phyloP scores from a whole-genome alignment of 2,888 invertebrate genomes.

The Leptinotarsa haldemani region DNA sequence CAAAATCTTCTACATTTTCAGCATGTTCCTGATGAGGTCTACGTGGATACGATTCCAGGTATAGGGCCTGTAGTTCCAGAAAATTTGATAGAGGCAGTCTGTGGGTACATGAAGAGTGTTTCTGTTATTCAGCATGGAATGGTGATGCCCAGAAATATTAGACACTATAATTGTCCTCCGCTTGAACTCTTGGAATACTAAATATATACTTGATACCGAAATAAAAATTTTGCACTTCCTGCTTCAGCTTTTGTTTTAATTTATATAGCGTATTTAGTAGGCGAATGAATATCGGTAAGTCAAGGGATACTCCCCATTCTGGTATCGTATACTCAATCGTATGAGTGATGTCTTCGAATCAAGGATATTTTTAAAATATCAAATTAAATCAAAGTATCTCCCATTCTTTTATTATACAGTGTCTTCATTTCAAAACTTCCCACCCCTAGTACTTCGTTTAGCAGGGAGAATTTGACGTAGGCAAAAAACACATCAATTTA shows the following conservation, averaged over 20 bases:
- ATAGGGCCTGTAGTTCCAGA: conserved; percentile 71
- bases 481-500: no score
- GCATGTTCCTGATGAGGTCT: conserved; percentile 56
- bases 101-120: conserved; percentile 68
- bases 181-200: conserved; percentile 66
- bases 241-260: background rate
- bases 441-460: no score
- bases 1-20: conserved; percentile 32
- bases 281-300: background rate
- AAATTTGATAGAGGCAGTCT: conserved; percentile 68
- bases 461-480: no score
- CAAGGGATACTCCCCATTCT: no score
- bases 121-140: conserved; percentile 72
- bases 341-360: no score
- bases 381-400: no score
- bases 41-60: conserved; percentile 69
- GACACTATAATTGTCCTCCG: conserved; percentile 77
- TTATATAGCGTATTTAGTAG: no score
- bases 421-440: no score
- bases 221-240: background rate
- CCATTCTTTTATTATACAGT: no score
- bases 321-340: no score
- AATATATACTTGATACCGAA: conserved; percentile 12
- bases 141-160: conserved; percentile 78
- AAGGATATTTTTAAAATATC: no score